A percentile compares a stretch with the other conserved stretches of the same genome.
phyloP scores from a whole-genome alignment of 2,888 invertebrate genomes.

The Argyresthia albistria region DNA sequence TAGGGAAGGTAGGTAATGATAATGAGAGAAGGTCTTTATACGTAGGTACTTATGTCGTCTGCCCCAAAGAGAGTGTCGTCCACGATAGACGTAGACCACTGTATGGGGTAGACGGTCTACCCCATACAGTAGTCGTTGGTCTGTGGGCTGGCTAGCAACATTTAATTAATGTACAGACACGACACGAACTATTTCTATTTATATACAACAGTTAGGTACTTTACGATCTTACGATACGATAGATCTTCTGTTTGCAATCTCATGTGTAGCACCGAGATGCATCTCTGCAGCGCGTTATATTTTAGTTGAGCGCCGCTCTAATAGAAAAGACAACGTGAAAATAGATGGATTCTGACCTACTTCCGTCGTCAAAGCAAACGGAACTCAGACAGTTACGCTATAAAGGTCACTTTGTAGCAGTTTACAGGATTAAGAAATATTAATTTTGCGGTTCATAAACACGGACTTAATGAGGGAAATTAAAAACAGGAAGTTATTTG shows the following conservation, averaged over 20 bases:
- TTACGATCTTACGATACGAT: too few species aligned
- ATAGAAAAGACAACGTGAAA: slow-evolving; percentile 27
- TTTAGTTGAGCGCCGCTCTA: slow-evolving; percentile 3
- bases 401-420: background rate
- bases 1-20: too few species aligned
- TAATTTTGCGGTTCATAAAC: background rate
- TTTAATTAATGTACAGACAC: too few species aligned
- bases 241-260: background rate
- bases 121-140: too few species aligned
- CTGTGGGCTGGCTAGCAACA: too few species aligned
- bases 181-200: too few species aligned
- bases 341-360: slow-evolving; percentile 59
- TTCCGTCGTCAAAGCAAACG: slow-evolving; percentile 19
- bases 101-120: too few species aligned
- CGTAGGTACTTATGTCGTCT: too few species aligned
- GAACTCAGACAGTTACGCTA: background rate
- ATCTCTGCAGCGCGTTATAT: slow-evolving; percentile 38
- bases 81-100: too few species aligned
- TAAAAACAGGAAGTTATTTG: slow-evolving; percentile 1
- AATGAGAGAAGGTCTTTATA: too few species aligned
- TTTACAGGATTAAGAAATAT: background rate
- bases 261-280: slow-evolving; percentile 26
- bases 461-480: background rate
- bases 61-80: too few species aligned
- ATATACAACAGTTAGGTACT: too few species aligned